Evolutionary conservation across 1,140 invertebrate genomes (phyloP), one percentile per base, ranked within the genome.

Genomic region (Drosophila athabasca): DNA sequence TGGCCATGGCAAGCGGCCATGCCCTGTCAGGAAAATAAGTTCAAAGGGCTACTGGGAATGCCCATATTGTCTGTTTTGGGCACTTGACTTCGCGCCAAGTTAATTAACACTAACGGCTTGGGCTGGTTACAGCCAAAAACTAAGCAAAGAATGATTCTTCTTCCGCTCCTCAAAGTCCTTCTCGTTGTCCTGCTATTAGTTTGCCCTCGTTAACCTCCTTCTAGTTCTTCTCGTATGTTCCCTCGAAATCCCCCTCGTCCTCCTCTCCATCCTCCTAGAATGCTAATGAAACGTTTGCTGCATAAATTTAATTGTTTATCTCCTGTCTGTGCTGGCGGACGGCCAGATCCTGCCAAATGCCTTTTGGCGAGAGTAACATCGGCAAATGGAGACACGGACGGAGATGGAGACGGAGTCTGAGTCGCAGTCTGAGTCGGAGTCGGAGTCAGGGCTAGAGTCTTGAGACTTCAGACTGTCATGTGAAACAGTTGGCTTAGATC

Each of bases 261-360:
- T 1, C 26, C 26, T 44, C 41, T 55, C 31, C 17, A 19, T 19
- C 17, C 26, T 65, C n/a, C 70, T 74, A 49, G 61, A 87, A 85
- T 87, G 82, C 82, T 87, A 85, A 85, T 85, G 82, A 85, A 85
- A 85, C 82, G 60, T 70, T 76, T 57, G 80, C 66, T 76, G 74
- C 74, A 76, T 84, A 84, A 84, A 84, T 84, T 84, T 79, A 79
- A 84, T 82, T 85, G 82, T 85, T 85, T 85, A 85, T 85, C 82
- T 81, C 68, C 64, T 51, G 39, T 67, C 71, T 67, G 62, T 45
- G 74, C 61, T 78, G 61, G 62, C 46, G 48, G 35, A 49, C 43
- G 49, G 50, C 71, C 62, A 66, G 62, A 29, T 48, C 49, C 46
- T 15, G 19, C 44, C 62, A 52, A 60, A 65, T 55, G 66, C 61